Conservation (phyloP, 2,888 invertebrate species). For the Acleris cristana region DNA sequence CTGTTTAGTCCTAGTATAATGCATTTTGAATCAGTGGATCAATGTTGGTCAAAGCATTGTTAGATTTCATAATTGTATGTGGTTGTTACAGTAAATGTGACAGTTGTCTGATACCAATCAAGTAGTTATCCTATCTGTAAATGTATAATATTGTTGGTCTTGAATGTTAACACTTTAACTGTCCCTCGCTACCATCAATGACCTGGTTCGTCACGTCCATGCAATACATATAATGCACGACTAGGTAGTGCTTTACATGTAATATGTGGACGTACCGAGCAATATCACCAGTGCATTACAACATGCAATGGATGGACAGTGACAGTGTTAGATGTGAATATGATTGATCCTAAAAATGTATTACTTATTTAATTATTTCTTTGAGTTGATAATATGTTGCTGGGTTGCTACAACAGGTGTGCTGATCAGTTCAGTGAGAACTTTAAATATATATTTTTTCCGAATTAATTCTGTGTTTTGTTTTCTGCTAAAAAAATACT, state of each 20-base stretch:
- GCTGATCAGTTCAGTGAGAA: constrained; percentile 66
- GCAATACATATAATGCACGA: no score
- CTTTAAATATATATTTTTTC: constrained; percentile 73
- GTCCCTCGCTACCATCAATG: no score
- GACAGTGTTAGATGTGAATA: constrained; percentile 1
- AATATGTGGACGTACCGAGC: no score
- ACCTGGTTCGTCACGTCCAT: no score
- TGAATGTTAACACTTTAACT: constrained; percentile 18
- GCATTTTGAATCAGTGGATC: constrained; percentile 41
- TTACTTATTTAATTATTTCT: constrained; percentile 54
- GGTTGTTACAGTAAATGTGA: not conserved
- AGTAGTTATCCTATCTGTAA: constrained; percentile 5
- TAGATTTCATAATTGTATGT: constrained; percentile 22
- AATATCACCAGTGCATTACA: no score
- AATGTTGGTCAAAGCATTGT: constrained; percentile 25
- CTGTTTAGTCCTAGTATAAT: constrained; percentile 32
- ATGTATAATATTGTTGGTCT: constrained; percentile 26
- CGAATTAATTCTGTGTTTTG: constrained; percentile 49
- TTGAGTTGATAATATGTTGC: constrained; percentile 56
- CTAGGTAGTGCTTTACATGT: no score
- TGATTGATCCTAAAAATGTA: constrained; percentile 31
- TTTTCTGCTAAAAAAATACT: constrained; percentile 5
- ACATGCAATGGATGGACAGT: no score
- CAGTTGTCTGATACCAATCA: constrained; percentile 3
- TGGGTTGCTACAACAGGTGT: constrained; percentile 60